A percentile compares a stretch with the other conserved stretches of the same genome.
Evolutionary conservation across 2,113 vertebrate genomes (phyloP).

Genomic region (Andinoacara biseriatus): DNA sequence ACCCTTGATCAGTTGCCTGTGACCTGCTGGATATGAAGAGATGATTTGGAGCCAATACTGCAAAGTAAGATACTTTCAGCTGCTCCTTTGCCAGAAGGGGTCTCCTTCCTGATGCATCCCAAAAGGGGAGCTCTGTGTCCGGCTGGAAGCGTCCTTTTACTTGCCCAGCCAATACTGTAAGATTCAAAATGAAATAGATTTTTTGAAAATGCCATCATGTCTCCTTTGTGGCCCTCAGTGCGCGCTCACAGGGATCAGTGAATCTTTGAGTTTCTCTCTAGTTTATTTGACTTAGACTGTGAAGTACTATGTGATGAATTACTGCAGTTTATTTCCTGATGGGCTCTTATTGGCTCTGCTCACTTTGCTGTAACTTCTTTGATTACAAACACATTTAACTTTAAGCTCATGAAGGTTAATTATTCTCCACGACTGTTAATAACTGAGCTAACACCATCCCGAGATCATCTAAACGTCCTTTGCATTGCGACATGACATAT

Average conservation of each 20-base stretch:
- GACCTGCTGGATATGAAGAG: not conserved
- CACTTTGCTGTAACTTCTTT: not conserved
- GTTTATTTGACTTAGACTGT: too few relatives aligned
- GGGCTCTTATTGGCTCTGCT: not conserved
- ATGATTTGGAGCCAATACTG: not conserved
- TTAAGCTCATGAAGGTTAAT: not conserved
- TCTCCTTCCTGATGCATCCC: not conserved
- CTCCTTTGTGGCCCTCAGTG: not conserved
- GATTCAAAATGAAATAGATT: not conserved
- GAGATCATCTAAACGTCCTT: fast-evolving
- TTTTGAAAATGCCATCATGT: not conserved
- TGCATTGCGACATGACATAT: fast-evolving
- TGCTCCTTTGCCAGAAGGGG: not conserved
- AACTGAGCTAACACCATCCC: not conserved
- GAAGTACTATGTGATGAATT: not conserved
- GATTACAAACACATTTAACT: not conserved
- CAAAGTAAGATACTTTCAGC: not conserved
- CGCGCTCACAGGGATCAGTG: fast-evolving
- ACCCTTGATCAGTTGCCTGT: not conserved
- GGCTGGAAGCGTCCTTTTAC: not conserved
- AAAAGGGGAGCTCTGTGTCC: not conserved
- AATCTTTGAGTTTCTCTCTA: not conserved
- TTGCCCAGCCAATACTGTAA: not conserved
- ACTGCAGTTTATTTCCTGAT: not conserved
- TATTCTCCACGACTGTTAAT: too few relatives aligned